Evolutionary conservation across 2,113 vertebrate genomes (phyloP).

Genomic region (Gadus macrocephalus): DNA sequence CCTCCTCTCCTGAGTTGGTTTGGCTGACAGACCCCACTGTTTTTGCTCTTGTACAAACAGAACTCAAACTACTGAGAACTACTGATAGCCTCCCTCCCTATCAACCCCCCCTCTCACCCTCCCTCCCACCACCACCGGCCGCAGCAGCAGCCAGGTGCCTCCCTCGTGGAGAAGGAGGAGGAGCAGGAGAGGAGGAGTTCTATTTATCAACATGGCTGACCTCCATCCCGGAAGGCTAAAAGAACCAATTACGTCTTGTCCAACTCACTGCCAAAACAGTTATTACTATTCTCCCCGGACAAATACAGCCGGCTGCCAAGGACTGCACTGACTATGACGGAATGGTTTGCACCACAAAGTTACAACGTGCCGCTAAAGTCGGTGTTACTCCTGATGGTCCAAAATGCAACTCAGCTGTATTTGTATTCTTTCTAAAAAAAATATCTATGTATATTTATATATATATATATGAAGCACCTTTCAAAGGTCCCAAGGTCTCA

Average conservation of each 20-base stretch:
- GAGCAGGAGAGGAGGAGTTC: constrained; percentile 34
- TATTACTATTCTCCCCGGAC: constrained; percentile 15
- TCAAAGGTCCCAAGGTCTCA: too few species aligned
- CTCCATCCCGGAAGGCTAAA: constrained; percentile 20
- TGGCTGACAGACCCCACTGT: constrained; percentile 18
- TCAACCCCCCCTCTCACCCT: too few species aligned
- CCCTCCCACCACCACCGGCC: too few species aligned
- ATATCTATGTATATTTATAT: too few species aligned
- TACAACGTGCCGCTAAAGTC: too few species aligned
- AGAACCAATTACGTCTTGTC: constrained; percentile 27
- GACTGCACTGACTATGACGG: too few species aligned
- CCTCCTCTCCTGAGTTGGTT: constrained; percentile 29
- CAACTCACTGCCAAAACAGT: constrained; percentile 11
- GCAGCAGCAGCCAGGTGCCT: not conserved
- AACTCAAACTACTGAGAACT: constrained; percentile 10
- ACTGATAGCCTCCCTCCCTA: constrained; percentile 10
- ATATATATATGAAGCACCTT: too few species aligned
- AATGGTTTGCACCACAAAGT: too few species aligned
- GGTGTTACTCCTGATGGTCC: too few species aligned
- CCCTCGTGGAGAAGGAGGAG: constrained; percentile 27
- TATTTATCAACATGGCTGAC: constrained; percentile 34
- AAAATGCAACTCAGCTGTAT: too few species aligned
- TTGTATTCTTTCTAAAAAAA: too few species aligned
- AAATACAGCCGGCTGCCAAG: constrained; percentile 10
- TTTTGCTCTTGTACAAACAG: constrained; percentile 20